Evolutionary conservation across 1,140 invertebrate genomes (phyloP).

Genomic region (Neotoxoptera formosana): DNA sequence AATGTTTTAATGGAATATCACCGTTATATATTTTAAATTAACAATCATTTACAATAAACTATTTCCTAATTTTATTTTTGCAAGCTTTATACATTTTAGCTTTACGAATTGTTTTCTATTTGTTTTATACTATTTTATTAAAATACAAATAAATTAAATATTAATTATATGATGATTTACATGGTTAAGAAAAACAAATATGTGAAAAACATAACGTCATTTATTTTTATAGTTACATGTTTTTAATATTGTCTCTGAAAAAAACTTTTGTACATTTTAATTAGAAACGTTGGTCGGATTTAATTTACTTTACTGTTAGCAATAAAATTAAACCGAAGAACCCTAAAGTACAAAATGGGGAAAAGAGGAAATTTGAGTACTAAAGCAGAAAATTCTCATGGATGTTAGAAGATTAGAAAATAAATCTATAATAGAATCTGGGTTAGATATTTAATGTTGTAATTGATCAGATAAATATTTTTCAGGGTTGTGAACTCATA

Average conservation of each 20-base stretch:
- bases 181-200: neutral
- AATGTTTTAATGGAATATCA: neutral
- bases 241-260: neutral
- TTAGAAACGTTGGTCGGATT: neutral
- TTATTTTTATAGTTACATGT: neutral
- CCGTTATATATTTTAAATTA: neutral
- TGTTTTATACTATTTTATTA: no score
- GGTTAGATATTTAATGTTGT: slow-evolving; percentile 4
- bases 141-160: no score
- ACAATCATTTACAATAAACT: no score
- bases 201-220: neutral
- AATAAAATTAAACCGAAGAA: neutral
- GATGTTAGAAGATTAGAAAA: neutral
- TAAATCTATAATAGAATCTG: neutral
- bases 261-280: neutral
- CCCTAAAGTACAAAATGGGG: neutral
- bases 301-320: neutral
- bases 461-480: slow-evolving; percentile 2
- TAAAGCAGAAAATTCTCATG: neutral
- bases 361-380: neutral
- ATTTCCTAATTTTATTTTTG: no score
- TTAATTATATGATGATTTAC: neutral
- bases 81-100: neutral
- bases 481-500: neutral
- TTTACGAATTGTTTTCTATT: neutral